Evolutionary conservation across 2,888 invertebrate species (phyloP).

Genomic region (Neria commutata): DNA sequence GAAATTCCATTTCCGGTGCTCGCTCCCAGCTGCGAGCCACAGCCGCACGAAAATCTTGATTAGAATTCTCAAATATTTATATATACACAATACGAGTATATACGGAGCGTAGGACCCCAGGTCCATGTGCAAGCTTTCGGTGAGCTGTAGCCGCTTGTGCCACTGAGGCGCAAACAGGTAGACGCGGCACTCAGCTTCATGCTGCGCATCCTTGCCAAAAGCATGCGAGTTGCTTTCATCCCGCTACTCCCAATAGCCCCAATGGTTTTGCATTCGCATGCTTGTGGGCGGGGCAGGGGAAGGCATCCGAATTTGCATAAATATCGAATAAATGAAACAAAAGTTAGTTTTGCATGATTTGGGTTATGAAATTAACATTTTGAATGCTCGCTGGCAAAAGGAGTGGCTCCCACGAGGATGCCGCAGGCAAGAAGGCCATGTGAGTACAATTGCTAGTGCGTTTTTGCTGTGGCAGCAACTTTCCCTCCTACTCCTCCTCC

Average conservation of each 20-base stretch:
- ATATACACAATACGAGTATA: conserved; percentile 40
- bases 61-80: conserved; percentile 61
- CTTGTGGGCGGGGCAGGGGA: conserved; percentile 12
- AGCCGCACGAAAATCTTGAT: conserved; percentile 55
- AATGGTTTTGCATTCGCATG: conserved; percentile 23
- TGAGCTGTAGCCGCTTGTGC: not conserved
- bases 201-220: not conserved
- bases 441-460: conserved; percentile 9
- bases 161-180: conserved; percentile 40
- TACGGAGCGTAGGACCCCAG: not conserved
- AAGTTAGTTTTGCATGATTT: conserved; percentile 47
- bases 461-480: conserved; percentile 46
- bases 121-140: no score
- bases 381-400: conserved; percentile 11
- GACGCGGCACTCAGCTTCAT: conserved; percentile 5
- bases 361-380: conserved; percentile 55
- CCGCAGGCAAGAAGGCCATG: no score
- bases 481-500: conserved; percentile 27
- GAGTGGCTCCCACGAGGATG: no score
- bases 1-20: conserved; percentile 22
- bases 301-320: conserved; percentile 47
- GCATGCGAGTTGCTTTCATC: not conserved
- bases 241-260: conserved; percentile 9
- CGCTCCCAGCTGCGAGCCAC: not conserved
- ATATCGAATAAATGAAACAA: conserved; percentile 50